A percentile compares a stretch with the other conserved stretches of the same genome.
Conservation (phyloP, 2,888 invertebrate species). For the Eutolmus rufibarbis region DNA sequence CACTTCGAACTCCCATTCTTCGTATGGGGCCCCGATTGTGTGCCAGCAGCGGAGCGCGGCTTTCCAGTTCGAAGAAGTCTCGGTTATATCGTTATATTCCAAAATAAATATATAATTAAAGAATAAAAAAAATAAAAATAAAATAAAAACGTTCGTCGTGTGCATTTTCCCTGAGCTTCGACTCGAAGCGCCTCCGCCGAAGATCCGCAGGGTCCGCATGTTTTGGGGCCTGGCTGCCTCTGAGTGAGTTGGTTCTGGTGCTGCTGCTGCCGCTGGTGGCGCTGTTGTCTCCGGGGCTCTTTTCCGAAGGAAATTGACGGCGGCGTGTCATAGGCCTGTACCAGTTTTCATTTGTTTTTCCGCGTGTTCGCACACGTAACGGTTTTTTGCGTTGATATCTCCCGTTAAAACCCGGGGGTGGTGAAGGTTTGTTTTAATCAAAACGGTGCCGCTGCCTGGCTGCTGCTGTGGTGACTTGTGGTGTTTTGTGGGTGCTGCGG, state of each 20-base stretch:
- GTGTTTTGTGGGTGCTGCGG: background rate
- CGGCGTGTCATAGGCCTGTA: conserved; percentile 46
- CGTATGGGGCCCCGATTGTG: background rate
- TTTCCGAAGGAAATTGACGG: conserved; percentile 34
- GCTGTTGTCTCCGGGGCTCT: conserved; percentile 2
- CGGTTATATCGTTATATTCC: background rate
- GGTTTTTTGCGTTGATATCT: conserved; percentile 37
- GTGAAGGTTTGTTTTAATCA: background rate
- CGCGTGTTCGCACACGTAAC: conserved; percentile 63
- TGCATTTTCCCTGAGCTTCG: background rate
- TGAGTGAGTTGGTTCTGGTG: background rate
- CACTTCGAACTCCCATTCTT: background rate
- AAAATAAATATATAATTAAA: background rate
- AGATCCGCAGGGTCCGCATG: conserved; percentile 29
- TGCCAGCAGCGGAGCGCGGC: background rate
- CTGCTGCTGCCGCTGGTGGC: conserved; percentile 3
- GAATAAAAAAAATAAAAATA: background rate
- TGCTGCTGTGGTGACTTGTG: conserved; percentile 12
- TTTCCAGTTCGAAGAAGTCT: background rate
- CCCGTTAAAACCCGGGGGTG: background rate
- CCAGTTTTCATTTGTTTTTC: conserved; percentile 65
- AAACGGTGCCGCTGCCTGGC: background rate
- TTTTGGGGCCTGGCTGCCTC: background rate
- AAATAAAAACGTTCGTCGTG: background rate
- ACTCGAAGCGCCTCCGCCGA: background rate